A percentile compares a stretch with the other conserved stretches of the same genome.
Conservation (phyloP, 2,797 vertebrate species). For the Phoxinus dragarum region DNA sequence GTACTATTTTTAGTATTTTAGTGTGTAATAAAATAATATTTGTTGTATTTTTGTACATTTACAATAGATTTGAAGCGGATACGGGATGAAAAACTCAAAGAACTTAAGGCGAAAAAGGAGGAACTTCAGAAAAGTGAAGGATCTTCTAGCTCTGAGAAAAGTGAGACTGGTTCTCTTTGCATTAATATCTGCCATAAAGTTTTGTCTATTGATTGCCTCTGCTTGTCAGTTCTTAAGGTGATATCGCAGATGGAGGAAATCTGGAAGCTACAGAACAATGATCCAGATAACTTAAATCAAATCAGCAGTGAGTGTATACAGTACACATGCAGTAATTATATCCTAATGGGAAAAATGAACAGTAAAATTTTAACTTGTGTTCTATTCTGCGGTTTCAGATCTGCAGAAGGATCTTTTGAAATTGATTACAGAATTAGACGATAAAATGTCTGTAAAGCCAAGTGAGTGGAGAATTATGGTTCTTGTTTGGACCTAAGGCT, state of each 20-base stretch:
- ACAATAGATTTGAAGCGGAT: conserved; percentile 6
- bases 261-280: conserved; percentile 52
- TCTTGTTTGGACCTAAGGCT: not conserved
- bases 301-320: conserved; percentile 30
- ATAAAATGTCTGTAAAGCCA: conserved; percentile 8
- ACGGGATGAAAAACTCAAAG: not conserved
- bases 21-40: not conserved
- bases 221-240: conserved; percentile 64
- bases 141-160: not conserved
- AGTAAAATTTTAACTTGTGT: not conserved
- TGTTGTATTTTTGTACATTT: not conserved
- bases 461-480: conserved; percentile 18
- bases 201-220: not conserved
- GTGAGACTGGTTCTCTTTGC: not conserved
- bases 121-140: conserved; percentile 27
- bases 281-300: conserved; percentile 9
- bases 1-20: not conserved
- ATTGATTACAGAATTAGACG: conserved; percentile 18
- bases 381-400: conserved; percentile 14
- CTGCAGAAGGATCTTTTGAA: conserved; percentile 24
- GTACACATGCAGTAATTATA: not conserved
- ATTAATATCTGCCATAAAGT: not conserved
- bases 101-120: not conserved
- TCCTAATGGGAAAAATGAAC: not conserved
- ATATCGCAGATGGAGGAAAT: conserved; percentile 63